Percentiles rank a stretch among this genome's conserved stretches.
Conservation (phyloP, 2,797 vertebrate species). For the Coreius guichenoti region DNA sequence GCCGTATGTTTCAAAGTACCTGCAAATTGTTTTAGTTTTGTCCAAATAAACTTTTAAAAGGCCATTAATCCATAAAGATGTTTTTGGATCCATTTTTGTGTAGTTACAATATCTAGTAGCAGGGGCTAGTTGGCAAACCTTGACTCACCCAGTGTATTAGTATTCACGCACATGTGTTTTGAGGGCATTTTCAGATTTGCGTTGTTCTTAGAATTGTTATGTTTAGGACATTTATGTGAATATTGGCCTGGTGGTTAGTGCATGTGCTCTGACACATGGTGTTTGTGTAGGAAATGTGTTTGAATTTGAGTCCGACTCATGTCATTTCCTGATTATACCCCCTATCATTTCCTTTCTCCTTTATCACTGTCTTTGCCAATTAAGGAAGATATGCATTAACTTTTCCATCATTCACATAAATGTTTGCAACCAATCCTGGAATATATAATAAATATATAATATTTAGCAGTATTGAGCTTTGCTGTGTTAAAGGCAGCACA, state of each 20-base stretch:
- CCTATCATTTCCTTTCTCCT: not conserved
- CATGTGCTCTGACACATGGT: not conserved
- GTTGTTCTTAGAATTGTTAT: not conserved
- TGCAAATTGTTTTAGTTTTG: not conserved
- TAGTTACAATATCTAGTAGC: not conserved
- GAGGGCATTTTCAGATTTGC: not conserved
- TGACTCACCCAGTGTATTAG: not conserved
- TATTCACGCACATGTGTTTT: not conserved
- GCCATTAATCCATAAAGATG: not conserved
- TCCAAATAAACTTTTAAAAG: not conserved
- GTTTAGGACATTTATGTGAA: constrained; percentile 1
- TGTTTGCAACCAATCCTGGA: not conserved
- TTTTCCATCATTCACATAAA: not conserved
- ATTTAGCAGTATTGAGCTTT: not conserved
- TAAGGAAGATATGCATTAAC: not conserved
- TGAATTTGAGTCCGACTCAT: not conserved
- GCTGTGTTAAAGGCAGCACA: not conserved
- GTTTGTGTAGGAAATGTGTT: not conserved
- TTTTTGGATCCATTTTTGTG: not conserved
- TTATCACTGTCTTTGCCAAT: not conserved
- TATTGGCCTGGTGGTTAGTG: not conserved
- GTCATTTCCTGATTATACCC: constrained; percentile 10
- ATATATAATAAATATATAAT: not conserved
- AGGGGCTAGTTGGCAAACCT: not conserved
- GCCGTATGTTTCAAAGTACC: not conserved